Conservation (phyloP, 1,140 invertebrate genomes). For the Drosophila ohnishii region DNA sequence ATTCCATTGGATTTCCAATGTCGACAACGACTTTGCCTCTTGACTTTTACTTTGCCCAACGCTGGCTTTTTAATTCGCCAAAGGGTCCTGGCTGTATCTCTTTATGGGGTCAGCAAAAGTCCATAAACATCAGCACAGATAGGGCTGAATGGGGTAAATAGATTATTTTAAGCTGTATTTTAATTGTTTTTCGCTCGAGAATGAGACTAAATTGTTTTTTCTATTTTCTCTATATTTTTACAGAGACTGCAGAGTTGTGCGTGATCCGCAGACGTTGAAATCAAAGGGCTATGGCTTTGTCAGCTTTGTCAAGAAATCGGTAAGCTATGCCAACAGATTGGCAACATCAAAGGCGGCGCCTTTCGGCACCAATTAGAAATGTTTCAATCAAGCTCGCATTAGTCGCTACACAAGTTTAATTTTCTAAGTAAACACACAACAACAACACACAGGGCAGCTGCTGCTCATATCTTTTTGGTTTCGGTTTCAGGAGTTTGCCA, state of each 20-base stretch:
- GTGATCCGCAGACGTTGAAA: conserved; percentile 98
- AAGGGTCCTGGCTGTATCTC: conserved; percentile 6
- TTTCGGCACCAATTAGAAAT: conserved; percentile 49
- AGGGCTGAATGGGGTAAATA: conserved; percentile 43
- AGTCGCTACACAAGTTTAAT: conserved; percentile 49
- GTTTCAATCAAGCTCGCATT: conserved; percentile 56
- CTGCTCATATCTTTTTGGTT: conserved; percentile 24
- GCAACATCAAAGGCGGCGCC: conserved; percentile 46
- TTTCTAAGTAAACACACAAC: conserved; percentile 48
- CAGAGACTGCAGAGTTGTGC: conserved; percentile 99
- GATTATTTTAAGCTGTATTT: conserved; percentile 26
- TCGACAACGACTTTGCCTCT: conserved; percentile 53
- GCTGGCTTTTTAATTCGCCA: conserved; percentile 41
- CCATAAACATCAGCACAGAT: conserved; percentile 40
- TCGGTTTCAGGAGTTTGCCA: conserved; percentile 9
- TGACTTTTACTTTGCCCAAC: conserved; percentile 35
- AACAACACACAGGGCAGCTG: conserved; percentile 12
- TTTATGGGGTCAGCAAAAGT: conserved; percentile 24
- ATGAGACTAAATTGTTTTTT: conserved; percentile 28
- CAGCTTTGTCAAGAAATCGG: conserved; percentile 99
- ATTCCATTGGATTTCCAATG: conserved; percentile 59
- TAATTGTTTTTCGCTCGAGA: conserved; percentile 27
- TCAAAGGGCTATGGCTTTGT: conserved; percentile 99
- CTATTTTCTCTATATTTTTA: conserved; percentile 71
- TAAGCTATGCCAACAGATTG: conserved; percentile 85